Percentiles rank a stretch among this genome's conserved stretches.
These are phyloP conservation scores for Anguilla marmorata DNA, from an alignment of 2,797 vertebrate species.

Conservation along the genomic window DNA sequence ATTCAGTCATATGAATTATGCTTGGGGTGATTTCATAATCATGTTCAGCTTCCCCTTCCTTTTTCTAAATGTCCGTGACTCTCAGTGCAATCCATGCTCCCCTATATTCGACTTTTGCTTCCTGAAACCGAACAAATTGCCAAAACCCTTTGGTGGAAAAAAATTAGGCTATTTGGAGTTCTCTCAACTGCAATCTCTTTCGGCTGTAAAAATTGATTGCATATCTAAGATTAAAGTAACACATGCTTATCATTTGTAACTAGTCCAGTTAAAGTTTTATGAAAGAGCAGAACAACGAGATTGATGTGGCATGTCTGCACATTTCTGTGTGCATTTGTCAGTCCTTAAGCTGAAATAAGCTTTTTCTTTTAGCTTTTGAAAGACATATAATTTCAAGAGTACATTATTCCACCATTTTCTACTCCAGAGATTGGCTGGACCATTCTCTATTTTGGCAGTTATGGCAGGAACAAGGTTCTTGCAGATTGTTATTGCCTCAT, in stretches of 20 bases:
- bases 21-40: conserved; percentile 13
- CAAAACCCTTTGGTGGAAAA: conserved; percentile 64
- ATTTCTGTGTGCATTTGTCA: conserved; percentile 35
- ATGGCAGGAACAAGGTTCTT: background rate
- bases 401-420: background rate
- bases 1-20: background rate
- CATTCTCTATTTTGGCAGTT: background rate
- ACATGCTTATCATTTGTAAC: background rate
- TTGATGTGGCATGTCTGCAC: conserved; percentile 47
- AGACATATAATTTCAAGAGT: background rate
- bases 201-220: conserved; percentile 52
- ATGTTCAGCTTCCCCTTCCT: background rate
- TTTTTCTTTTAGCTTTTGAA: background rate
- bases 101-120: conserved; percentile 60
- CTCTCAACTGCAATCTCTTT: conserved; percentile 27
- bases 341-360: conserved; percentile 39
- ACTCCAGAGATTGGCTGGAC: background rate
- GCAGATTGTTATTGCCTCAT: background rate
- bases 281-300: background rate
- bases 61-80: background rate
- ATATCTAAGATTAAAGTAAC: conserved; percentile 56
- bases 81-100: background rate
- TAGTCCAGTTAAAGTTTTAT: background rate
- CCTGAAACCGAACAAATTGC: conserved; percentile 69
- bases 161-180: conserved; percentile 49